phyloP scores from a whole-genome alignment of 2,888 invertebrate species.

The Quadriops clusia region DNA sequence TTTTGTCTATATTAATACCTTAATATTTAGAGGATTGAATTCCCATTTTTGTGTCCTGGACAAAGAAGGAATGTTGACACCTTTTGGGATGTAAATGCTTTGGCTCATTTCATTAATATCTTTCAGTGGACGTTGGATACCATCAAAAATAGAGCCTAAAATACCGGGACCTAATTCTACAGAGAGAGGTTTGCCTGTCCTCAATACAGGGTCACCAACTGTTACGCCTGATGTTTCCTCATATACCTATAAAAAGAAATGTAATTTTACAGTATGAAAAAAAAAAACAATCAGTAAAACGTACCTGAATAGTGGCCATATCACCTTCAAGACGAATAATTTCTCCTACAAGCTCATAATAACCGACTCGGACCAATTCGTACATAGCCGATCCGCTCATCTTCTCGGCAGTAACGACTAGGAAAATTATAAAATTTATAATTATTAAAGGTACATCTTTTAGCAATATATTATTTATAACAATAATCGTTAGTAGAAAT shows the following conservation, averaged over 20 bases:
- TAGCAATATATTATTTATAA: neutral
- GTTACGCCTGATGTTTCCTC: constrained; percentile 97
- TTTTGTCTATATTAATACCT: constrained; percentile 38
- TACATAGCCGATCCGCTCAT: constrained; percentile 99
- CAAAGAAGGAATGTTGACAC: constrained; percentile 88
- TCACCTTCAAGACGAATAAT: constrained; percentile 99
- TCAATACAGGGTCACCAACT: constrained; percentile 95
- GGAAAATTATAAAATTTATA: constrained; percentile 17
- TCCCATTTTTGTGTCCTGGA: constrained; percentile 80
- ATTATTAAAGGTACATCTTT: neutral
- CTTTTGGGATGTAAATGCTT: constrained; percentile 99
- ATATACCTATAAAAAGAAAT: constrained; percentile 52
- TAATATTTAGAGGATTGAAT: constrained; percentile 73
- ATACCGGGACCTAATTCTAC: constrained; percentile 99
- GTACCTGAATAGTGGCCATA: constrained; percentile 98
- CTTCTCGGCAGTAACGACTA: constrained; percentile 97
- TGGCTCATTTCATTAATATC: constrained; percentile 88
- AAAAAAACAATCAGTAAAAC: constrained; percentile 24
- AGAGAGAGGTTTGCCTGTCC: constrained; percentile 97
- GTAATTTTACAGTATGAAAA: constrained; percentile 4
- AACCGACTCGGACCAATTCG: constrained; percentile 97
- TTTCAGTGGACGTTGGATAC: constrained; percentile 96
- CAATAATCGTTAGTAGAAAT: neutral
- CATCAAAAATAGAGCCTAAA: constrained; percentile 98
- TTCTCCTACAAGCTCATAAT: constrained; percentile 96